Conservation (phyloP, 2,113 vertebrate species). For the Gracilinanus agilis region DNA sequence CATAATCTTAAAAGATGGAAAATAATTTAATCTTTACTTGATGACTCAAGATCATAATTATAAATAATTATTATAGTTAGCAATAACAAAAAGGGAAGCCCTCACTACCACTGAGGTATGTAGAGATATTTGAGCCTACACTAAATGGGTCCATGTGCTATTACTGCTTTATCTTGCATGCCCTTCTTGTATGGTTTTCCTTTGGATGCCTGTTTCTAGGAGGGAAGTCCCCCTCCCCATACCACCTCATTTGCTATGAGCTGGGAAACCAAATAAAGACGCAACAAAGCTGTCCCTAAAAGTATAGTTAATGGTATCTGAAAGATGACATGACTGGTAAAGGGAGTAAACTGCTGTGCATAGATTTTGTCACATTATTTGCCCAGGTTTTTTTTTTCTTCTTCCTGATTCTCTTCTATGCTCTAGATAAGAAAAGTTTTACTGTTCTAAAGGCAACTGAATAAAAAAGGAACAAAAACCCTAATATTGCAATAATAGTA, state of each 20-base stretch:
- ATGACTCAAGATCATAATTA: neutral
- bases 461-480: constrained; percentile 46
- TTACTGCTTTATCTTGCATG: neutral
- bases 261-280: neutral
- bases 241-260: neutral
- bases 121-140: neutral
- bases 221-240: neutral
- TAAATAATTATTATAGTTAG: neutral
- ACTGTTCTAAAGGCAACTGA: constrained; percentile 32
- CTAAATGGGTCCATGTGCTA: neutral
- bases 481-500: constrained; percentile 13
- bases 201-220: neutral
- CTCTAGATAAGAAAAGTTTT: constrained; percentile 36
- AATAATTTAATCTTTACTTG: neutral
- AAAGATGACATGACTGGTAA: neutral
- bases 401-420: constrained; percentile 38
- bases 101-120: neutral
- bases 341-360: neutral
- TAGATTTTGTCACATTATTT: neutral
- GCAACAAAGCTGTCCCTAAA: neutral
- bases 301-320: neutral
- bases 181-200: neutral
- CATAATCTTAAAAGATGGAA: neutral
- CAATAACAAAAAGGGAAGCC: neutral
- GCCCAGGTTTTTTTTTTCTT: neutral